Percentiles rank a stretch among this genome's conserved stretches.
These are phyloP conservation scores for Amphimedon queenslandica DNA, from an alignment of 37 sponge, comb jelly and placozoan genomes.

Conservation along the genomic window DNA sequence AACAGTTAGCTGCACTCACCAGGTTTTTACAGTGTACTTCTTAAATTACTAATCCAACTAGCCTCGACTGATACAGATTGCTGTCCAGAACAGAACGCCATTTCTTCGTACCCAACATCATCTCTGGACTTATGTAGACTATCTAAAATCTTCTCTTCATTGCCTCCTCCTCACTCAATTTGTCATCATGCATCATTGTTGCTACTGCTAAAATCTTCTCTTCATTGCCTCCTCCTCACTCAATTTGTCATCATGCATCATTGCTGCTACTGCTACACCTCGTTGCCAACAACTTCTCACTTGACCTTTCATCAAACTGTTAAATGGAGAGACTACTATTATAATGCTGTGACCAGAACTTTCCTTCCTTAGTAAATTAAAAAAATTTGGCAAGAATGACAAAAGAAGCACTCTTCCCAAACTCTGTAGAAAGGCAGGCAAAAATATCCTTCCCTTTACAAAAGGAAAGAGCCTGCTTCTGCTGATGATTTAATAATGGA, in stretches of 20 bases:
- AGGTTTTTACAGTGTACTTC: constrained; percentile 44
- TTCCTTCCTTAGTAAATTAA: constrained; percentile 1
- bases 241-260: background rate
- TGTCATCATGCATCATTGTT: background rate
- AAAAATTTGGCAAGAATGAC: constrained; percentile 1
- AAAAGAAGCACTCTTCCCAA: constrained; percentile 24
- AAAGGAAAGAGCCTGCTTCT: background rate
- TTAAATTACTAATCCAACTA: constrained; percentile 35
- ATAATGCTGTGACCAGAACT: constrained; percentile 4
- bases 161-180: background rate
- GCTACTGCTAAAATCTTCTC: constrained; percentile 17
- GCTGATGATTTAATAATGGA: too few relatives aligned
- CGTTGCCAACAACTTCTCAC: background rate
- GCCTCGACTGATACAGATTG: background rate
- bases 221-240: background rate
- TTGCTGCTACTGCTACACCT: constrained; percentile 11
- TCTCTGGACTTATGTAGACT: constrained; percentile 29
- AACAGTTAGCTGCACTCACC: constrained; percentile 4
- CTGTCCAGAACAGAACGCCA: constrained; percentile 15
- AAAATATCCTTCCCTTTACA: constrained; percentile 7
- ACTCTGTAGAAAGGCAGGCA: constrained; percentile 19
- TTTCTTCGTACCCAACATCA: background rate
- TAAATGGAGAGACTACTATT: constrained; percentile 32
- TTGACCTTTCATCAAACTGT: constrained; percentile 31
- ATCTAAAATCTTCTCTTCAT: constrained; percentile 19